Evolutionary conservation across 2,797 vertebrate genomes (phyloP), one percentile per base, ranked within the genome.

Genomic region (Eospalax fontanierii): DNA sequence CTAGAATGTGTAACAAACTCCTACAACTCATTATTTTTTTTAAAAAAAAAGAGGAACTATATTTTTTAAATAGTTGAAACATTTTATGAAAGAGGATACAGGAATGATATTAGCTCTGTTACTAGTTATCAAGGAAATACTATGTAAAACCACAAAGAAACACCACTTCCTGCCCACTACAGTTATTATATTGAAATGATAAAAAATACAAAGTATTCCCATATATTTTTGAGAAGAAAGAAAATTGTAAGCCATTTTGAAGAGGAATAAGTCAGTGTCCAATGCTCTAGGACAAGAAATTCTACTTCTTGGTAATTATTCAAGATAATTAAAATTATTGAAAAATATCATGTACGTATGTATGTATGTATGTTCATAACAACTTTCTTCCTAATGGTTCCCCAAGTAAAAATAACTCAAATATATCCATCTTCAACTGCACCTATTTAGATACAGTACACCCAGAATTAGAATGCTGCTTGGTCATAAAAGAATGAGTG

Each of bases 111-210:
- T 65, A 80, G 28, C 30, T 35, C 6, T 70, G 57, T 68, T 30
- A 76, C 35, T 66, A 78, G 19, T 74, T 10, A 40, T 54, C 76
- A 76, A 92, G n/a, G 71, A 83, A 96, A 63, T 87, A 40, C n/a
- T 93, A 75, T 80, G 50, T 87, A 63, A 92, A 94, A 74, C n/a
- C 14, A 70, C 9, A 61, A 68, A 88, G 43, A 75, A 33, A 18
- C 70, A 11, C 10, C 74, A 71, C 84, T 84, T 71, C 61, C 59
- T 1, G 76, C 22, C 26, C 26, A 50, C 46, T 79, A 38, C 35
- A 75, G n/a, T 75, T n/a, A 57, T 12, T 70, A 75, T 73, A 81
- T 63, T 95, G 40, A 63, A 95, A 92, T 78, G 40, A 59, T 59
- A 78, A 50, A 40, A 21, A 78, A 70, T 84, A 35, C 14, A 24